Conservation (phyloP, 2,888 invertebrate genomes). For the Spialia ferax region DNA sequence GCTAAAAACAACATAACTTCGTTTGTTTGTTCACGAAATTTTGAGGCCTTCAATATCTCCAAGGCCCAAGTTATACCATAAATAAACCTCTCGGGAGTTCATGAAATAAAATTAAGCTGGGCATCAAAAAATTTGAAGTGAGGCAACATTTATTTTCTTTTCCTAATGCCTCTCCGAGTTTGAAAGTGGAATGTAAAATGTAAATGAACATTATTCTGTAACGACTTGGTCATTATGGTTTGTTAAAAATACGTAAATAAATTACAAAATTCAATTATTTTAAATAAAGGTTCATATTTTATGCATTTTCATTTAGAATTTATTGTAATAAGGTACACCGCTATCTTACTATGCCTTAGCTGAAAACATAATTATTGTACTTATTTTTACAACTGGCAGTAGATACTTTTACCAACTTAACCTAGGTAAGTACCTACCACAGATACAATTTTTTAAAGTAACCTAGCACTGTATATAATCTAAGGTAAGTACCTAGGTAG, state of each 20-base stretch:
- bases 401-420: too few species aligned
- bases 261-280: too few species aligned
- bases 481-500: neutral
- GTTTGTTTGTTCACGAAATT: slow-evolving; percentile 47
- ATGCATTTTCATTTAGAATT: too few species aligned
- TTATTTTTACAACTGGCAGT: too few species aligned
- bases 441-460: too few species aligned
- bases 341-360: too few species aligned
- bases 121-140: slow-evolving; percentile 29
- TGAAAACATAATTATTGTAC: too few species aligned
- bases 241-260: too few species aligned
- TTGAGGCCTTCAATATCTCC: slow-evolving; percentile 29
- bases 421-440: too few species aligned
- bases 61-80: slow-evolving; percentile 26
- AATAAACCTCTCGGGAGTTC: slow-evolving; percentile 34
- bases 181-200: slow-evolving; percentile 36
- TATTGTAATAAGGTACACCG: too few species aligned
- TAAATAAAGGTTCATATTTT: too few species aligned
- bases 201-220: slow-evolving; percentile 33
- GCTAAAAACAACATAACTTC: slow-evolving; percentile 29
- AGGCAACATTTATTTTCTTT: slow-evolving; percentile 12
- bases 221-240: slow-evolving; percentile 38
- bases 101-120: slow-evolving; percentile 35
- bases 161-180: slow-evolving; percentile 25
- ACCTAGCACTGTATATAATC: neutral